Conservation (phyloP, 1,140 invertebrate genomes). For the Fopius arisanus region DNA sequence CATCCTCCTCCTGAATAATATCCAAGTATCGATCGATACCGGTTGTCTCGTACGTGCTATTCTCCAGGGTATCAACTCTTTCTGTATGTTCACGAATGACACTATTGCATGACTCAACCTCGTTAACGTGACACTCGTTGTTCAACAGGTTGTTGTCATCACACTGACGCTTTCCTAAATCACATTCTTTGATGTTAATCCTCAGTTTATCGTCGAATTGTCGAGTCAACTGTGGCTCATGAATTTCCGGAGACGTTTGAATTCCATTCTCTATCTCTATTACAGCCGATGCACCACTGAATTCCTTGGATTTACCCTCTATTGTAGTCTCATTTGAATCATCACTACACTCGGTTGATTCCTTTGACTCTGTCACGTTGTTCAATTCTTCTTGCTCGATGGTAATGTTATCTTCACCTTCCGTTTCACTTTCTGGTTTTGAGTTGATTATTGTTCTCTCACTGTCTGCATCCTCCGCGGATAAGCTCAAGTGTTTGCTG, state of each 20-base stretch:
- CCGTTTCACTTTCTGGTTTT: neutral
- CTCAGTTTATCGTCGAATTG: slow-evolving; percentile 63
- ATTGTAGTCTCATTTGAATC: slow-evolving; percentile 31
- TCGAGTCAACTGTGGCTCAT: slow-evolving; percentile 50
- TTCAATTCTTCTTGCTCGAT: neutral
- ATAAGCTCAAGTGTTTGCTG: neutral
- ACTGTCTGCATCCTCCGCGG: neutral
- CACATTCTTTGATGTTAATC: slow-evolving; percentile 69
- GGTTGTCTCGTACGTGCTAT: slow-evolving; percentile 64
- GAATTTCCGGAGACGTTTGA: neutral
- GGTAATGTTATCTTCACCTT: neutral
- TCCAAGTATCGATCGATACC: slow-evolving; percentile 70
- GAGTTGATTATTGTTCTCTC: slow-evolving; percentile 3
- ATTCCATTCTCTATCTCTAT: neutral
- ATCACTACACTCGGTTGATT: slow-evolving; percentile 27
- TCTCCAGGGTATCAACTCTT: slow-evolving; percentile 67
- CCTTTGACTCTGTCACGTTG: slow-evolving; percentile 9
- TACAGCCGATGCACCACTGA: slow-evolving; percentile 36
- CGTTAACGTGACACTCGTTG: slow-evolving; percentile 8
- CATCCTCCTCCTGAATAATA: slow-evolving; percentile 74
- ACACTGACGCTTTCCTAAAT: slow-evolving; percentile 58
- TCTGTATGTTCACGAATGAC: slow-evolving; percentile 57
- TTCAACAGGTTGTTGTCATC: slow-evolving; percentile 30
- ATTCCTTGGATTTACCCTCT: slow-evolving; percentile 44
- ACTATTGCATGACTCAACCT: slow-evolving; percentile 33